Base-by-base conservation (phyloP, 2,113 vertebrate species). In the Caranx melampygus region DNA sequence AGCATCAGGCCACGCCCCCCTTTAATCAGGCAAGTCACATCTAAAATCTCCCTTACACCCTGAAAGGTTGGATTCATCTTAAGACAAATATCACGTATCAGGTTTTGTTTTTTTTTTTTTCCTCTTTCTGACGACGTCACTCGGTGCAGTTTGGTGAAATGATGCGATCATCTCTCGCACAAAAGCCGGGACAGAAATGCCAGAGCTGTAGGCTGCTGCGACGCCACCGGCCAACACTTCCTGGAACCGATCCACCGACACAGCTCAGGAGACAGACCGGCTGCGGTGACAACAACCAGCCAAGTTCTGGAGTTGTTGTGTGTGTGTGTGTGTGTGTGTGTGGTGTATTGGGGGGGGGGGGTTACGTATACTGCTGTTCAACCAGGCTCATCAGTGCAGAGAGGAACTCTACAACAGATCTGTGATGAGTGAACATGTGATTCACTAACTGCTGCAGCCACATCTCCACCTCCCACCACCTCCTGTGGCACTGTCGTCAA, bases 341-440 rank as follows among this genome's bases (percentile, higher is more conserved):
- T 26, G 26, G 26, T 26, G 26, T 26, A 1, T 26, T n/a, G n/a
- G 26, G 26, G 26, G 26, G 8, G 45, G 15, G 8, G 65, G 62
- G 72, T 71, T 70, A 18, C 55, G 6, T 0, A 52, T 44, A 59
- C 26, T 63, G 67, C 35, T 72, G 65, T 47, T 71, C 26, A 79
- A 83, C 81, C 70, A 40, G 65, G 72, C 72, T 84, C 63, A 69
- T 84, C 79, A 78, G 64, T 14, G 60, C 54, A 12, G 40, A 69
- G 21, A 34, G 34, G 40, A 69, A 71, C 7, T 45, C 58, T 40
- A 71, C 35, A 66, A 52, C 14, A 21, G 65, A 67, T 57, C 65
- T 75, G 49, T 21, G 66, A 82, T 3, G 2, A 59, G 5, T 54
- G 68, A 63, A 51, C 2, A 51, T 40, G 14, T 75, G 42, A 75